These are phyloP conservation scores for Delia radicum DNA, from an alignment of 1,140 invertebrate genomes.

Conservation along the genomic window DNA sequence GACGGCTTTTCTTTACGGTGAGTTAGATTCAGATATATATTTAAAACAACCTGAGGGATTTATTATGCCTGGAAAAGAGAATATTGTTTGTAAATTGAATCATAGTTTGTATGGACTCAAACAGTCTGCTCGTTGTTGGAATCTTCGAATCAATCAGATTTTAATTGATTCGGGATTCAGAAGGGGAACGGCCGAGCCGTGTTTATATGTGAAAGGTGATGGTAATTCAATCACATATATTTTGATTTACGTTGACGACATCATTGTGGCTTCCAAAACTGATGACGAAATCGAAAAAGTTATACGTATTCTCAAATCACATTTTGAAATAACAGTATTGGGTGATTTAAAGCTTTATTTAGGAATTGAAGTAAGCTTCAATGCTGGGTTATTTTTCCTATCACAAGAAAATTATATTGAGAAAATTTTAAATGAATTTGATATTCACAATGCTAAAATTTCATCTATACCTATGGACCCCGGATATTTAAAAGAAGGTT, in stretches of 20 bases:
- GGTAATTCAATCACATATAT: slow-evolving; percentile 37
- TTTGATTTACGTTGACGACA: background rate
- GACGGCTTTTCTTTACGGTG: slow-evolving; percentile 55
- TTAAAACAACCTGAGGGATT: slow-evolving; percentile 35
- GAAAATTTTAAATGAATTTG: background rate
- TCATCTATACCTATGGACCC: background rate
- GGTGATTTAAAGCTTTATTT: background rate
- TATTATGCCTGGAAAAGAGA: slow-evolving; percentile 27
- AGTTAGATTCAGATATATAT: slow-evolving; percentile 52
- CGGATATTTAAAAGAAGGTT: background rate
- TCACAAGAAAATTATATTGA: background rate
- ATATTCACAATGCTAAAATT: background rate
- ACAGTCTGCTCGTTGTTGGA: slow-evolving; percentile 54
- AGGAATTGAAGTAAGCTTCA: background rate
- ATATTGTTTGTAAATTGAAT: slow-evolving; percentile 41
- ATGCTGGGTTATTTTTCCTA: slow-evolving; percentile 1
- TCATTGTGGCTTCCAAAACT: background rate
- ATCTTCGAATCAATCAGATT: slow-evolving; percentile 8
- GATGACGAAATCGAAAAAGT: background rate
- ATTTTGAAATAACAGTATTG: slow-evolving; percentile 1
- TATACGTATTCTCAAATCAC: background rate
- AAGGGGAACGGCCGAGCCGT: slow-evolving; percentile 33
- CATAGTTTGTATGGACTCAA: slow-evolving; percentile 56
- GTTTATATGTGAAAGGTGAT: slow-evolving; percentile 45
- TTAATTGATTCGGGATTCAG: slow-evolving; percentile 30